Evolutionary conservation across 1,140 invertebrate species (phyloP).

Genomic region (Venturia canescens): DNA sequence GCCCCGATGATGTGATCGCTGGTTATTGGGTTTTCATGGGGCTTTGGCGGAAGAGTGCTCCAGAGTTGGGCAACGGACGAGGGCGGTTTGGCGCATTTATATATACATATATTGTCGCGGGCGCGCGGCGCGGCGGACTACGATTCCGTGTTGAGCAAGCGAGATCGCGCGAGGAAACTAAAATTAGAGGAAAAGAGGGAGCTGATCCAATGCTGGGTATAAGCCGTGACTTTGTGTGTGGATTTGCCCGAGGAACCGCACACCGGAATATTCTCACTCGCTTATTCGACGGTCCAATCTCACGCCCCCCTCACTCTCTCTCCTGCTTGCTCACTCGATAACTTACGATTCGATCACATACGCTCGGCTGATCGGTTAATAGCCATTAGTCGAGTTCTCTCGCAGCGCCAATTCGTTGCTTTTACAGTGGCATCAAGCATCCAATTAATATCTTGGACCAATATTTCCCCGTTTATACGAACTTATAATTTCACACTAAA

Average conservation of each 20-base stretch:
- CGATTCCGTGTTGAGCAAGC: neutral
- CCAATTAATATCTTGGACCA: neutral
- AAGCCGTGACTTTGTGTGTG: neutral
- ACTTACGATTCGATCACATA: conserved; percentile 35
- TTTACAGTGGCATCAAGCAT: no score
- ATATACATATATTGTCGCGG: neutral
- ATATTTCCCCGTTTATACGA: neutral
- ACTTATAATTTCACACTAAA: neutral
- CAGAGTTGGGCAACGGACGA: conserved; percentile 3
- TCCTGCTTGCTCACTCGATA: conserved; percentile 15
- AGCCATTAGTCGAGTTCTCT: conserved; percentile 27
- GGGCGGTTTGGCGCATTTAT: neutral
- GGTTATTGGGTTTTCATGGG: conserved; percentile 37
- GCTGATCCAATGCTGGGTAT: conserved; percentile 22
- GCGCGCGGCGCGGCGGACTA: neutral
- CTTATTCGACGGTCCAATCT: conserved; percentile 14
- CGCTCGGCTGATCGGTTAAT: conserved; percentile 10
- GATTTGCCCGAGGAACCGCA: conserved; percentile 1
- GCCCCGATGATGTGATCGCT: conserved; percentile 37
- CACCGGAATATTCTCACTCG: conserved; percentile 18
- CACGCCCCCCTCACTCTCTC: neutral
- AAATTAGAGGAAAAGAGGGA: neutral
- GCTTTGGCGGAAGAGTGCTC: neutral
- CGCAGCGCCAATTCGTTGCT: neutral
- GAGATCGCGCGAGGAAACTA: neutral